phyloP scores from a whole-genome alignment of 2,113 vertebrate species.

The Dendrocopos noguchii region DNA sequence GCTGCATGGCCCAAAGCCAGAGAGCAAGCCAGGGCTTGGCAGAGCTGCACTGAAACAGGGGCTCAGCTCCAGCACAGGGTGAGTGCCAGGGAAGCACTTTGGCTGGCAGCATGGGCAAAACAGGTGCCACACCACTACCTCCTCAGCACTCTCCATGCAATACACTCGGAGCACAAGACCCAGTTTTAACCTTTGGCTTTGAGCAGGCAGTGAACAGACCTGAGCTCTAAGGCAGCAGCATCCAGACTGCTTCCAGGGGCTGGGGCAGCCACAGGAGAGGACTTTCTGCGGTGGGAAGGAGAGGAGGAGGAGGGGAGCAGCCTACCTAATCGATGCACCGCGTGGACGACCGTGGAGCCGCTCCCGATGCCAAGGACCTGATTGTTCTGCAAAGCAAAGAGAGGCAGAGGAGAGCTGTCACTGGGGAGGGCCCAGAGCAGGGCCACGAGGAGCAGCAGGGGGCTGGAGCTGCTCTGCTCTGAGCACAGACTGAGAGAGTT shows the following conservation, averaged over 20 bases:
- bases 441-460: too few species aligned
- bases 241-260: neutral
- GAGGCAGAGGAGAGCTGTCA: neutral
- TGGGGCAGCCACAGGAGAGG: neutral
- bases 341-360: constrained; percentile 95
- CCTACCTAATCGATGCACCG: constrained; percentile 92
- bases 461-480: too few species aligned
- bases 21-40: constrained; percentile 10
- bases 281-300: neutral
- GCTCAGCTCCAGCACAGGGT: neutral
- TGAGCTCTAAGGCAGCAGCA: neutral
- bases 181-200: neutral
- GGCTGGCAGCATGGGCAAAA: neutral
- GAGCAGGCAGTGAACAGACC: neutral
- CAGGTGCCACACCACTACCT: neutral
- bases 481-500: too few species aligned
- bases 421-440: neutral
- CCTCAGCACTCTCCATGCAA: neutral
- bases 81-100: neutral
- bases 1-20: constrained; percentile 56
- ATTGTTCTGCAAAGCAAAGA: constrained; percentile 83
- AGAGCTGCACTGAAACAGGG: neutral
- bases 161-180: neutral
- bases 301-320: neutral
- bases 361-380: constrained; percentile 96